A percentile compares a stretch with the other conserved stretches of the same genome.
phyloP scores from a whole-genome alignment of 2,888 invertebrate species.

The Oscheius myriophilus region DNA sequence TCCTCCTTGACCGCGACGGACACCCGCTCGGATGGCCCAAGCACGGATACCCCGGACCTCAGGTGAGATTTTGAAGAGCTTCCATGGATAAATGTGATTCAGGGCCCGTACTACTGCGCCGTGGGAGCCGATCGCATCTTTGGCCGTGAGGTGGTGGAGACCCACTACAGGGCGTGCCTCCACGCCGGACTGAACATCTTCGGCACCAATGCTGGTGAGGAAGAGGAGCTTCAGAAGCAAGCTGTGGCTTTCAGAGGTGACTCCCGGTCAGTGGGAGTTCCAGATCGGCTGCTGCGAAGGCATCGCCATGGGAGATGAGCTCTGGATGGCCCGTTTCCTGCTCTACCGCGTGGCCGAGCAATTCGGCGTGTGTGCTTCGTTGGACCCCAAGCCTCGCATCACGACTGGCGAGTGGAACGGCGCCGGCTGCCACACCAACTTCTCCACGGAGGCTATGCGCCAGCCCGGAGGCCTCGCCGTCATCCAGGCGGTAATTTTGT shows the following conservation, averaged over 20 bases:
- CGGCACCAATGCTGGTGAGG: constrained; percentile 88
- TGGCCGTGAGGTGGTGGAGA: constrained; percentile 92
- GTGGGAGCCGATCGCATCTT: constrained; percentile 94
- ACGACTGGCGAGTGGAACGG: constrained; percentile 85
- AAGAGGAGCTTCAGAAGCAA: not conserved
- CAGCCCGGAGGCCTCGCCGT: constrained; percentile 52
- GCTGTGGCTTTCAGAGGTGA: constrained; percentile 40
- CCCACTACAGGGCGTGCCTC: constrained; percentile 92
- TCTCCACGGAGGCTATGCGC: constrained; percentile 90
- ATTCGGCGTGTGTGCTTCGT: constrained; percentile 72
- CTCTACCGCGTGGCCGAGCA: constrained; percentile 73
- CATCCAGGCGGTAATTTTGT: constrained; percentile 51
- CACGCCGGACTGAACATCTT: constrained; percentile 90
- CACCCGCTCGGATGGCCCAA: constrained; percentile 70
- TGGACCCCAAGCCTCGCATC: constrained; percentile 73
- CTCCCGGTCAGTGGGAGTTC: constrained; percentile 67
- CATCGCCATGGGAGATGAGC: constrained; percentile 73
- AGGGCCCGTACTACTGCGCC: constrained; percentile 85
- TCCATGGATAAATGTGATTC: not conserved
- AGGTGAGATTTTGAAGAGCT: constrained; percentile 42
- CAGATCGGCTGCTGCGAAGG: constrained; percentile 74
- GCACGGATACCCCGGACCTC: constrained; percentile 66
- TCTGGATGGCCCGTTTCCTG: constrained; percentile 74
- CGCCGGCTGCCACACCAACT: constrained; percentile 94
- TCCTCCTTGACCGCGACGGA: constrained; percentile 72